A percentile compares a stretch with the other conserved stretches of the same genome.
phyloP scores from a whole-genome alignment of 2,797 vertebrate genomes.

The Hirundo rustica region DNA sequence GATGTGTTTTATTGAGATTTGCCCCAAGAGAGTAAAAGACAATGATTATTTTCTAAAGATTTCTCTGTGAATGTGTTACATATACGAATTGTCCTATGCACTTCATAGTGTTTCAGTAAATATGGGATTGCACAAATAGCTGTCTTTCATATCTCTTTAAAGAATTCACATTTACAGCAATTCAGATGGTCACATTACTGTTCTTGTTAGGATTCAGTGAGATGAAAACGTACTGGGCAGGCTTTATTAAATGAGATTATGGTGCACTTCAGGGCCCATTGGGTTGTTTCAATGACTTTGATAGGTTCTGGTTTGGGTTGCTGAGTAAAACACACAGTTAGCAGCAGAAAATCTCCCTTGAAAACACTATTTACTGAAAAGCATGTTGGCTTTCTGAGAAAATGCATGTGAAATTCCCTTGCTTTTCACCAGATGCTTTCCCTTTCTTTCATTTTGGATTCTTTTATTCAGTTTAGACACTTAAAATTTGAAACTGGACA shows the following conservation, averaged over 20 bases:
- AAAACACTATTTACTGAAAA: background rate
- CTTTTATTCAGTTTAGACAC: background rate
- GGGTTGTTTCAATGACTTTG: background rate
- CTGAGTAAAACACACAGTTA: background rate
- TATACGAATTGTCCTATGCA: background rate
- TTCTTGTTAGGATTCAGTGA: background rate
- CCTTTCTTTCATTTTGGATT: background rate
- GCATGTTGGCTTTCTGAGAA: background rate
- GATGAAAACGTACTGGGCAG: background rate
- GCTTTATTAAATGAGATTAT: background rate
- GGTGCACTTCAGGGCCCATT: background rate
- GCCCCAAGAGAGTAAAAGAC: background rate
- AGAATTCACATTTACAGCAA: background rate
- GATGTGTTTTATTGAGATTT: background rate
- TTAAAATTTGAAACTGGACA: background rate
- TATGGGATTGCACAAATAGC: background rate
- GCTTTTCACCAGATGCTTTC: background rate
- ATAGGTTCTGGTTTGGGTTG: background rate
- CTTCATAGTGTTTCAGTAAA: background rate
- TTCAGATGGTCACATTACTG: background rate
- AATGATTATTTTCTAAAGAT: background rate
- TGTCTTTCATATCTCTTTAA: background rate
- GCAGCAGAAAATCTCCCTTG: background rate
- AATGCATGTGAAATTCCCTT: background rate
- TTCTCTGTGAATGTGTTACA: background rate